Percentiles rank a stretch among this genome's conserved stretches.
phyloP scores from a whole-genome alignment of 1,140 invertebrate species.

The Lasioglossum albipes region DNA sequence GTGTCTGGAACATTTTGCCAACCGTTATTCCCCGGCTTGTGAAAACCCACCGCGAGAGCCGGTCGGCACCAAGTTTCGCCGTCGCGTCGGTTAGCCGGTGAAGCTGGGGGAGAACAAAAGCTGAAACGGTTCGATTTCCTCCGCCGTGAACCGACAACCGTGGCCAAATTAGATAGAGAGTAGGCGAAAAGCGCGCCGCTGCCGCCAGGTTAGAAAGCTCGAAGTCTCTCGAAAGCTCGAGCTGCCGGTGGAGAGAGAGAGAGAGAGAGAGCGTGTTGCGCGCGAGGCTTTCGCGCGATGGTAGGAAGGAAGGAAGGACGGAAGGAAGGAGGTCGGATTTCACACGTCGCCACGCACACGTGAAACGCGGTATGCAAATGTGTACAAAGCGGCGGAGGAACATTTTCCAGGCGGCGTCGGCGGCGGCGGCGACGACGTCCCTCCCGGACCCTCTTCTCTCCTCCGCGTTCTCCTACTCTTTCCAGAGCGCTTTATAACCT shows the following conservation, averaged over 20 bases:
- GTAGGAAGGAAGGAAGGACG: not conserved
- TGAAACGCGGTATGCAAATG: slow-evolving; percentile 68
- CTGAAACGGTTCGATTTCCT: slow-evolving; percentile 2
- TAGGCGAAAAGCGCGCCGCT: not conserved
- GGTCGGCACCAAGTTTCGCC: slow-evolving; percentile 19
- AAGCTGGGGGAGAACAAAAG: not conserved
- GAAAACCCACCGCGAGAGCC: slow-evolving; percentile 29
- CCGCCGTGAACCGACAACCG: no score
- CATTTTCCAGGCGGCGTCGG: slow-evolving; percentile 43
- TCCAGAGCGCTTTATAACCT: slow-evolving; percentile 1
- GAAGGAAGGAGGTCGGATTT: slow-evolving; percentile 61
- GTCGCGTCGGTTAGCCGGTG: not conserved
- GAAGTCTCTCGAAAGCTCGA: no score
- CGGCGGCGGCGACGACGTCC: not conserved
- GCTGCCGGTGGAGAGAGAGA: no score
- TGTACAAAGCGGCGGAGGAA: slow-evolving; percentile 65
- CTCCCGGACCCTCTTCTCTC: not conserved
- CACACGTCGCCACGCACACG: slow-evolving; percentile 61
- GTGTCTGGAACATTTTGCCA: slow-evolving; percentile 65
- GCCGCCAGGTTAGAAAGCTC: no score
- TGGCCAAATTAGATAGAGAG: not conserved
- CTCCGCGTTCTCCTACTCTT: slow-evolving; percentile 8
- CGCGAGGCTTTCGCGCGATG: no score
- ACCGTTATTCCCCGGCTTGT: slow-evolving; percentile 55
- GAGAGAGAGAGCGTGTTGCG: no score